Evolutionary conservation across 64 coral and sea anemone genomes (phyloP).

Genomic region (Actinia equina): DNA sequence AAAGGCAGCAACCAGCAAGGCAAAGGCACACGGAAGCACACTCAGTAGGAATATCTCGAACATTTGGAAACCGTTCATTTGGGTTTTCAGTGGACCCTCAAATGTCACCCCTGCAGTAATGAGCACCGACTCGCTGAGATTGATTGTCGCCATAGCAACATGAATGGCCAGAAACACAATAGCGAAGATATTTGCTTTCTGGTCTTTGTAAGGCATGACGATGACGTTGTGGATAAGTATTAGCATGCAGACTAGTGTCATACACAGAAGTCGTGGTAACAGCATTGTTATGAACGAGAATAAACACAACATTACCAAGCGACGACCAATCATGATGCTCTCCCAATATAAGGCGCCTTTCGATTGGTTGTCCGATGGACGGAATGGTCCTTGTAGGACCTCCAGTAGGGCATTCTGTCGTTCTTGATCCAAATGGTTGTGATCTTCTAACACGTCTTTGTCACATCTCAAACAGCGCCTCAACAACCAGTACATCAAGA

Average conservation of each 20-base stretch:
- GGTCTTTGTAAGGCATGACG: conserved; percentile 40
- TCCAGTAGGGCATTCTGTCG: conserved; percentile 12
- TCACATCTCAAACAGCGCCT: conserved; percentile 22
- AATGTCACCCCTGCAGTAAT: conserved; percentile 38
- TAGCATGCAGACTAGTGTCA: not conserved
- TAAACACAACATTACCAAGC: conserved; percentile 1
- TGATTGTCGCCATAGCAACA: conserved; percentile 53
- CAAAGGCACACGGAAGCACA: conserved; percentile 22
- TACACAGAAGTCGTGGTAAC: not conserved
- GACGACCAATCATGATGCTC: conserved; percentile 25
- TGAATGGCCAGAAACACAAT: conserved; percentile 33
- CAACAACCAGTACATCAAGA: conserved; percentile 50
- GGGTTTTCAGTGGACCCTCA: conserved; percentile 7
- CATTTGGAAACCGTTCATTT: conserved; percentile 21
- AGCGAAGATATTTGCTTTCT: conserved; percentile 53
- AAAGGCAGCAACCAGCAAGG: conserved; percentile 10
- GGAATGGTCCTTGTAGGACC: conserved; percentile 16
- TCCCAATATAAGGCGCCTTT: conserved; percentile 12
- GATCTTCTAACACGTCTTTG: not conserved
- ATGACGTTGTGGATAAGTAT: conserved; percentile 27
- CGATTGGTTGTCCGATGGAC: not conserved
- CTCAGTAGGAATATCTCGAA: conserved; percentile 43
- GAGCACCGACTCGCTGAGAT: conserved; percentile 35
- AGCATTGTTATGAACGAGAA: not conserved
- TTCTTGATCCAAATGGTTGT: not conserved